Conservation (phyloP, 2,113 vertebrate species). For the Camelus dromedarius region DNA sequence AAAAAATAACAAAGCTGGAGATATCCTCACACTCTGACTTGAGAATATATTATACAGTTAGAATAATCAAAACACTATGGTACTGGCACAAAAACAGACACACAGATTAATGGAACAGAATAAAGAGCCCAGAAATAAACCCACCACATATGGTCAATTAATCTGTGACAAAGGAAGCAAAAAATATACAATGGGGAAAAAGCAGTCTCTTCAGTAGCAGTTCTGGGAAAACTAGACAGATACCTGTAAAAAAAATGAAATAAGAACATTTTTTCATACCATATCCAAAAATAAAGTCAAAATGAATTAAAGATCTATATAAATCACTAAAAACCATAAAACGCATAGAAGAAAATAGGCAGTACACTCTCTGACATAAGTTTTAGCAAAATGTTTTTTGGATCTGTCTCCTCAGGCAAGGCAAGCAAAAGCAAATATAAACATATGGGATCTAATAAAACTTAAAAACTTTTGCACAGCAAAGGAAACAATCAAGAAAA, state of each 20-base stretch:
- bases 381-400: not conserved
- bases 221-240: no score
- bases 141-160: no score
- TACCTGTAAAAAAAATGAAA: not conserved
- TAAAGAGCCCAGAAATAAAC: no score
- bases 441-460: not conserved
- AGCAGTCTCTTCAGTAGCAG: no score
- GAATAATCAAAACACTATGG: no score
- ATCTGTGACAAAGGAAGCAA: no score
- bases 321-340: not conserved
- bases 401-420: not conserved
- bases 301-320: not conserved
- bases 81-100: no score
- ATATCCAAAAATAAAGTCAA: not conserved
- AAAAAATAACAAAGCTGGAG: no score
- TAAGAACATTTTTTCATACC: not conserved
- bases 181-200: no score
- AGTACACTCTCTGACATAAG: not conserved
- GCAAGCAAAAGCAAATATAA: not conserved
- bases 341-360: not conserved
- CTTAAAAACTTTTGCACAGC: not conserved
- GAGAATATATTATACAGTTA: no score
- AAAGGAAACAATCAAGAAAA: not conserved
- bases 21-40: no score
- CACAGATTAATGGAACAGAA: no score